Percentiles rank a stretch among this genome's conserved stretches.
phyloP scores from a whole-genome alignment of 2,888 invertebrate species.

The Furcula furcula region DNA sequence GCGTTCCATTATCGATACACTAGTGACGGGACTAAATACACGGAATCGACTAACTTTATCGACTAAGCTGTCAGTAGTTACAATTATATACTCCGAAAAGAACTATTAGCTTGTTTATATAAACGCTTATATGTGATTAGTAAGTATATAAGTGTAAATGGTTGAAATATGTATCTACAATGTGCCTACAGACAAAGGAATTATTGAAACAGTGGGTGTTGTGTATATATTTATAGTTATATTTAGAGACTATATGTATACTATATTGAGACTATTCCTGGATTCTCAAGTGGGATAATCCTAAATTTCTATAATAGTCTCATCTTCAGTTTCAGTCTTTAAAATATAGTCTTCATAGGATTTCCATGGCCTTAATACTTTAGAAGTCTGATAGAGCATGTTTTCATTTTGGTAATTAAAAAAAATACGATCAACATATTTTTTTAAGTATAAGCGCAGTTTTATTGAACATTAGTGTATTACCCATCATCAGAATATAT shows the following conservation, averaged over 20 bases:
- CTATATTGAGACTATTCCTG: not conserved
- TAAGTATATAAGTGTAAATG: conserved; percentile 4
- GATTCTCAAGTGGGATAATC: not conserved
- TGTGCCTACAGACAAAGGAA: conserved; percentile 29
- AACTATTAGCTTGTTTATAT: not conserved
- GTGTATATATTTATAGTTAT: conserved; percentile 19
- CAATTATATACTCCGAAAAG: not conserved
- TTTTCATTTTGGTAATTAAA: not conserved
- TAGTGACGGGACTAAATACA: not conserved
- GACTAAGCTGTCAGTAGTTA: not conserved
- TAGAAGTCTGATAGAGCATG: conserved; percentile 1
- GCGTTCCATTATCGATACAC: conserved; percentile 1
- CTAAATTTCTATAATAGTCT: too few species aligned
- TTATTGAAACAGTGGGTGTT: conserved; percentile 20
- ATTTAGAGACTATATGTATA: conserved; percentile 4
- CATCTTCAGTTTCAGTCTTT: not conserved
- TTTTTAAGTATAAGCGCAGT: too few species aligned
- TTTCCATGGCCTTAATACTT: conserved; percentile 2
- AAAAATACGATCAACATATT: not conserved
- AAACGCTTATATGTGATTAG: not conserved
- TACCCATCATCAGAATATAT: too few species aligned
- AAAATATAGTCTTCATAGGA: not conserved
- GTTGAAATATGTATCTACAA: conserved; percentile 25
- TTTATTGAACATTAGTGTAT: too few species aligned
- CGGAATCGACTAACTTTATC: not conserved